These are phyloP conservation scores for Channa striata DNA, from an alignment of 2,797 vertebrate species.

Conservation along the genomic window DNA sequence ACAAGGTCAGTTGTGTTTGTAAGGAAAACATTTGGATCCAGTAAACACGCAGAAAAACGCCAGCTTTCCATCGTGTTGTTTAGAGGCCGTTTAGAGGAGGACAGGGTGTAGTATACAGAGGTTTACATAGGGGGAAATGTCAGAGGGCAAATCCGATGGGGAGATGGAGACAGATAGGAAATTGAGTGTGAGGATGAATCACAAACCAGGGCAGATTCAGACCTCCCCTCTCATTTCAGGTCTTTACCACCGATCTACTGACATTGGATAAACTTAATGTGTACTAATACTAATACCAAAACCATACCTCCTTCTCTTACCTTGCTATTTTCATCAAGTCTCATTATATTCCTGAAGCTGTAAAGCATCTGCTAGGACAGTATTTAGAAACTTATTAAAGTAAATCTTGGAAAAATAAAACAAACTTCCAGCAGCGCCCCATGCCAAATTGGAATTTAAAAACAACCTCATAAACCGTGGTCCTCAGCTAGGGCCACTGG, in stretches of 20 bases:
- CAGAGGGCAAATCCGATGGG: slow-evolving; percentile 37
- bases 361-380: slow-evolving; percentile 69
- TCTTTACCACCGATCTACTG: slow-evolving; percentile 1
- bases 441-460: slow-evolving; percentile 75
- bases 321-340: slow-evolving; percentile 66
- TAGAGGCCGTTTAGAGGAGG: slow-evolving; percentile 34
- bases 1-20: slow-evolving; percentile 75
- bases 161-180: neutral
- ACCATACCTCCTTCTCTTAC: slow-evolving; percentile 47
- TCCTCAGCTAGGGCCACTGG: slow-evolving; percentile 65
- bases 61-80: slow-evolving; percentile 60
- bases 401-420: slow-evolving; percentile 78
- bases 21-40: slow-evolving; percentile 73
- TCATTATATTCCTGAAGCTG: slow-evolving; percentile 67
- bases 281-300: slow-evolving; percentile 40
- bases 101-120: slow-evolving; percentile 42
- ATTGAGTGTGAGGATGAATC: slow-evolving; percentile 12
- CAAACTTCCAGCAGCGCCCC: slow-evolving; percentile 53
- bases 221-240: slow-evolving; percentile 4
- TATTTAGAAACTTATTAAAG: slow-evolving; percentile 82
- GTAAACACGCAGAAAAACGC: slow-evolving; percentile 68
- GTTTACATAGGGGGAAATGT: slow-evolving; percentile 39
- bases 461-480: slow-evolving; percentile 74
- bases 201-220: slow-evolving; percentile 10
- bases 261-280: slow-evolving; percentile 1